These are phyloP conservation scores for Scaptomyza hsui DNA, from an alignment of 1,140 invertebrate species.

Conservation along the genomic window DNA sequence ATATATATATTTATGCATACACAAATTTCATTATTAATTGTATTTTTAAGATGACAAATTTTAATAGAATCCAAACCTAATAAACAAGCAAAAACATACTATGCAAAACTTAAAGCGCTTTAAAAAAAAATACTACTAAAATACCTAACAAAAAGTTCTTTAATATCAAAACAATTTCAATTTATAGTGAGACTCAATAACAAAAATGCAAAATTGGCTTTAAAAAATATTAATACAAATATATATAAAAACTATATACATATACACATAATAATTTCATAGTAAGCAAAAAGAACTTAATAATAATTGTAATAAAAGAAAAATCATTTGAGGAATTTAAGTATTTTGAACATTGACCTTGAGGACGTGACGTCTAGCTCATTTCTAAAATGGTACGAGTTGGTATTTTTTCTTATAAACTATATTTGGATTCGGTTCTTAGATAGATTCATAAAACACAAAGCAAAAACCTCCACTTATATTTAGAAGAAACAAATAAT, in stretches of 20 bases:
- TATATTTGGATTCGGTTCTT: conserved; percentile 30
- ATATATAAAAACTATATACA: conserved; percentile 26
- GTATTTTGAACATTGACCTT: conserved; percentile 30
- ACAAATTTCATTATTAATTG: conserved; percentile 46
- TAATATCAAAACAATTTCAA: conserved; percentile 21
- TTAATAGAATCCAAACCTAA: conserved; percentile 52
- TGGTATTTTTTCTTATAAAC: conserved; percentile 14
- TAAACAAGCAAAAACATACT: conserved; percentile 35
- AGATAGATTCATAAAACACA: conserved; percentile 20
- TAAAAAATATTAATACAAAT: conserved; percentile 51
- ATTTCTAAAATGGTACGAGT: conserved; percentile 42
- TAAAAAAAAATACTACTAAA: conserved; percentile 19
- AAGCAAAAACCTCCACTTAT: background rate
- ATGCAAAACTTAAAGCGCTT: conserved; percentile 48
- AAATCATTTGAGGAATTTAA: conserved; percentile 6
- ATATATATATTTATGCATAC: background rate
- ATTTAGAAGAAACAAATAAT: no score
- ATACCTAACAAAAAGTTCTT: conserved; percentile 6
- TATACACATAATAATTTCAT: conserved; percentile 18
- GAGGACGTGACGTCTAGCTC: conserved; percentile 30
- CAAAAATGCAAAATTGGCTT: conserved; percentile 58
- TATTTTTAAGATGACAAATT: conserved; percentile 60
- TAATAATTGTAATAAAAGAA: conserved; percentile 21
- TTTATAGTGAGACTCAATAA: conserved; percentile 31
- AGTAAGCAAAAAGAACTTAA: background rate